A percentile compares a stretch with the other conserved stretches of the same genome.
These are phyloP conservation scores for Serilophus lunatus DNA, from an alignment of 2,113 vertebrate species.

Conservation along the genomic window DNA sequence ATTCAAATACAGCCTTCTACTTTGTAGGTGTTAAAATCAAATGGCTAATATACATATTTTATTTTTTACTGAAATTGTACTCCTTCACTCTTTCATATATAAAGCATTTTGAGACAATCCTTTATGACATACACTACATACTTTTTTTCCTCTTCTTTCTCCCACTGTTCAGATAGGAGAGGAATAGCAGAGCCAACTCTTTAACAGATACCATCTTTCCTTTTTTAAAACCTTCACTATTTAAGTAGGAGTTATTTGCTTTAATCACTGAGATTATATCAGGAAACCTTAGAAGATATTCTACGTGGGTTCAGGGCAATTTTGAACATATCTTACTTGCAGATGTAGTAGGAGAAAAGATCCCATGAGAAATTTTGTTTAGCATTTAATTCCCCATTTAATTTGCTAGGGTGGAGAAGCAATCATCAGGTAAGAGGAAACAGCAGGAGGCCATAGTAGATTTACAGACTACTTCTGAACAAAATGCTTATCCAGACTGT, in stretches of 20 bases:
- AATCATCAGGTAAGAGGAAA: background rate
- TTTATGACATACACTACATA: background rate
- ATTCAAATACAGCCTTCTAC: background rate
- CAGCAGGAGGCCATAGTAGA: background rate
- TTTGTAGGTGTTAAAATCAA: background rate
- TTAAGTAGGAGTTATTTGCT: background rate
- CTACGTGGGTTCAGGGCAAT: background rate
- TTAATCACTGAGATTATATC: background rate
- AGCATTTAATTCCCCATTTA: background rate
- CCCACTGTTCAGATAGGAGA: background rate
- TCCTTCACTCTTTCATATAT: background rate
- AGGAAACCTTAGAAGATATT: background rate
- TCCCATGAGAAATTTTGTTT: background rate
- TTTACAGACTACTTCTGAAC: background rate
- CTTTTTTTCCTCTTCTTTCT: background rate
- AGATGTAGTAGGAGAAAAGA: background rate
- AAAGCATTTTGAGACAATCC: background rate
- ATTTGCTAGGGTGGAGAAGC: background rate
- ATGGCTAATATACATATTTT: background rate
- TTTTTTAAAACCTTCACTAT: background rate
- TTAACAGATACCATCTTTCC: background rate
- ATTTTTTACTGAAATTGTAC: background rate
- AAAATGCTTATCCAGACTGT: background rate
- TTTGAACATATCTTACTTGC: background rate
- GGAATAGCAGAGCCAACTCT: background rate